Conservation (phyloP, 2,888 invertebrate genomes). For the Automeris io region DNA sequence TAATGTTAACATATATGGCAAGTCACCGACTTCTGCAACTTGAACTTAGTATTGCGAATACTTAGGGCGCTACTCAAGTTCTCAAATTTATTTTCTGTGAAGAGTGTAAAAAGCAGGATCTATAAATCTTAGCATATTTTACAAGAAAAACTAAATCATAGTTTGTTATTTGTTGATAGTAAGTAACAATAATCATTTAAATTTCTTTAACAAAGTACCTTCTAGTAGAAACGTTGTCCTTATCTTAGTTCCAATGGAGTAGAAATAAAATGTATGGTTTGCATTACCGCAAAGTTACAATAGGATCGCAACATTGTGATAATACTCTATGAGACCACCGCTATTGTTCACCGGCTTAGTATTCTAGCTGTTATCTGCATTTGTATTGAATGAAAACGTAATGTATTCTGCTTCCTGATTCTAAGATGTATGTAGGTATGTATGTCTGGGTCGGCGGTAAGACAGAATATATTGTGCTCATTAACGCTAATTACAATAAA, state of each 20-base stretch:
- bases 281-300: slow-evolving; percentile 27
- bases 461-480: too few relatives aligned
- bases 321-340: slow-evolving; percentile 40
- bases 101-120: too few relatives aligned
- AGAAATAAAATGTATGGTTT: slow-evolving; percentile 45
- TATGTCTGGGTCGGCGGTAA: slow-evolving; percentile 12
- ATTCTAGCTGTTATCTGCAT: slow-evolving; percentile 34
- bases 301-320: slow-evolving; percentile 34
- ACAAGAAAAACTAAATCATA: too few relatives aligned
- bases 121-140: too few relatives aligned
- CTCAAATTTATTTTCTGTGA: too few relatives aligned
- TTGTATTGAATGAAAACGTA: slow-evolving; percentile 52
- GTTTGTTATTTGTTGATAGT: too few relatives aligned
- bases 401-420: slow-evolving; percentile 43
- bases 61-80: too few relatives aligned
- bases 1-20: too few relatives aligned
- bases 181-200: slow-evolving; percentile 44
- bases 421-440: slow-evolving; percentile 34
- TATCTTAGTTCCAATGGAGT: slow-evolving; percentile 27
- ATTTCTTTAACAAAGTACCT: slow-evolving; percentile 62
- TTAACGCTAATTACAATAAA: too few relatives aligned
- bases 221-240: slow-evolving; percentile 43
- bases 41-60: too few relatives aligned
- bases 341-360: slow-evolving; percentile 45
- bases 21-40: too few relatives aligned